Base-by-base conservation (phyloP, 2,888 invertebrate genomes). In the Polyommatus iphigenia region DNA sequence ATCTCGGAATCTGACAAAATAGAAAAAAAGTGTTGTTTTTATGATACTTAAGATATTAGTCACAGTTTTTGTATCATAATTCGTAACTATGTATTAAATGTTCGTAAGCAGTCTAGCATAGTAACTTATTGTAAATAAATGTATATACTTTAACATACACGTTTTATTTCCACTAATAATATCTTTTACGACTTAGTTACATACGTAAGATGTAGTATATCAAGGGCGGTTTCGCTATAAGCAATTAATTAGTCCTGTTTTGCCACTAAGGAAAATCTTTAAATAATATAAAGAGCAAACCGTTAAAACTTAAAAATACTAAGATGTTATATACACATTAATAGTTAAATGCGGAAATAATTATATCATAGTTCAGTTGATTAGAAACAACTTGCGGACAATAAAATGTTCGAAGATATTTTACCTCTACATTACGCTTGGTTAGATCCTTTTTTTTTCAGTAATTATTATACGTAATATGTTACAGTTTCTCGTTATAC, bases 71-170 rank as follows among this genome's bases (percentile, higher is more conserved):
- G 59, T 20, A 20, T 6, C 8, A 59, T 59, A 41, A 41, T 41
- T 41, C 7, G 1, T 41, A 41, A 10, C 36, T 41, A 57, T 57
- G n/a, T n/a, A n/a, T n/a, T 20, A 59, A 59, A 20, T n/a, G 20
- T 13, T 20, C 13, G 3, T 62, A 62, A 62, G 8, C 3, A 59
- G 20, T n/a, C 4, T 18, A n/a, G 57, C 13, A 7, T 24, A 62
- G 62, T 62, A 59, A n/a, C 8, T 20, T 10, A 36, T 59, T 59
- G 62, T 67, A 67, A 67, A 67, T 67, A 67, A 29, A 62, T 62
- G 62, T 62, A 67, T 13, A 3, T 24, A 29, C n/a, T 20, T 20
- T 10, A 24, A 24, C 4, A 15, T 67, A 24, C 62, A 24, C 13
- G 29, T 29, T 67, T 67, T 67, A 67, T 67, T 67, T 67, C 24